These are phyloP conservation scores for Meloidogyne floridensis DNA, from an alignment of 1,140 invertebrate genomes.

Conservation along the genomic window DNA sequence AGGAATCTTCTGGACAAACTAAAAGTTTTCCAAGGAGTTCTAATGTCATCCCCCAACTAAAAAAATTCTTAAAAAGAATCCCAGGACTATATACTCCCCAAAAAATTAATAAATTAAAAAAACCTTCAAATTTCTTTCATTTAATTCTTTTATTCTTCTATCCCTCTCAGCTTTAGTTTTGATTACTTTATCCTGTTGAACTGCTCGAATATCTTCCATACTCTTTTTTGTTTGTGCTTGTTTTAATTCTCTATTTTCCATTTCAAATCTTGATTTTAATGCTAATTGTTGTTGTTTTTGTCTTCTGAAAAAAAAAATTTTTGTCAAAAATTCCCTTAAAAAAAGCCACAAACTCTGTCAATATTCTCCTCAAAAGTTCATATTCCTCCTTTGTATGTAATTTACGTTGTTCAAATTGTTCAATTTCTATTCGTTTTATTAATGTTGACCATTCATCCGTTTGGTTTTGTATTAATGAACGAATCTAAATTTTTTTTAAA, in stretches of 20 bases:
- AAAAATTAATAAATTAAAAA: not conserved
- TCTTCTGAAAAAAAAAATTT: conserved; percentile 73
- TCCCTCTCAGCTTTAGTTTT: conserved; percentile 95
- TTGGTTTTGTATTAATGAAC: conserved; percentile 79
- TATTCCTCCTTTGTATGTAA: conserved; percentile 77
- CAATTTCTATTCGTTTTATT: conserved; percentile 78
- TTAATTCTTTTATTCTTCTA: conserved; percentile 81
- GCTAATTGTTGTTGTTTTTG: conserved; percentile 87
- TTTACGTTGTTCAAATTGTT: conserved; percentile 59
- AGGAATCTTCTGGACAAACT: too few species aligned
- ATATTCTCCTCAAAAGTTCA: conserved; percentile 74
- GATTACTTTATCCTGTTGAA: conserved; percentile 46
- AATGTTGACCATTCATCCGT: conserved; percentile 90
- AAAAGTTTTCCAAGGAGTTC: too few species aligned
- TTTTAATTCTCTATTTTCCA: conserved; percentile 94
- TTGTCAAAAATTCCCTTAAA: not conserved
- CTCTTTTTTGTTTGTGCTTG: conserved; percentile 89
- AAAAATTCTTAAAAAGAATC: too few species aligned
- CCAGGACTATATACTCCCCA: not conserved
- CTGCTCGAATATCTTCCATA: conserved; percentile 84
- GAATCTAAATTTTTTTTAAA: not conserved
- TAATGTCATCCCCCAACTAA: too few species aligned
- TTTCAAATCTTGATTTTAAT: conserved; percentile 83
- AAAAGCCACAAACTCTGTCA: not conserved
- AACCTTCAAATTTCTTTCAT: conserved; percentile 93